phyloP scores from a whole-genome alignment of 2,797 vertebrate genomes.

The Pangasius krempfi region DNA sequence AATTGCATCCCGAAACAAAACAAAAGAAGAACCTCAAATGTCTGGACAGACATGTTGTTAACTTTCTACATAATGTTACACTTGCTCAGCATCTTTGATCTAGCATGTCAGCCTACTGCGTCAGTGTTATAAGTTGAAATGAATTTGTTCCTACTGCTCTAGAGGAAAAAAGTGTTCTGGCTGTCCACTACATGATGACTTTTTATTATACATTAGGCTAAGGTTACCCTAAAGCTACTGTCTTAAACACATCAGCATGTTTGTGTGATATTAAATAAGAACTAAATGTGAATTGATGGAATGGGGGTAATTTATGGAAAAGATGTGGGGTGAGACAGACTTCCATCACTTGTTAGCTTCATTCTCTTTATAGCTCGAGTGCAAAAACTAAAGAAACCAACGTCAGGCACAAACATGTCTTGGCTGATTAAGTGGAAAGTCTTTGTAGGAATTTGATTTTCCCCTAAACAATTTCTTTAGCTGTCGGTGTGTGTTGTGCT shows the following conservation, averaged over 20 bases:
- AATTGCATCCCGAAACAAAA: not conserved
- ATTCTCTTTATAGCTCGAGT: not conserved
- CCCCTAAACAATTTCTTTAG: not conserved
- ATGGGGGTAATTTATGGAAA: not conserved
- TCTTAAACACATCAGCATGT: not conserved
- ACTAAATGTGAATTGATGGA: not conserved
- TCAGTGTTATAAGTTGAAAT: not conserved
- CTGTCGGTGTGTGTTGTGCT: slow-evolving; percentile 18
- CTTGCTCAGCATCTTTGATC: not conserved
- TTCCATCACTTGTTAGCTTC: not conserved
- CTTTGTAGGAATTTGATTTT: not conserved
- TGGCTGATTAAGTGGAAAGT: not conserved
- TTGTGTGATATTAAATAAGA: not conserved
- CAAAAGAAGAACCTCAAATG: not conserved
- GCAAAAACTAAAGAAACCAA: not conserved
- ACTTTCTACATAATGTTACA: not conserved
- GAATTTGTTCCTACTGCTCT: not conserved
- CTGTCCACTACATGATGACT: not conserved
- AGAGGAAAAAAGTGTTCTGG: not conserved
- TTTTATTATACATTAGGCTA: not conserved
- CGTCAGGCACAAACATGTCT: not conserved
- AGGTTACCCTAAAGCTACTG: not conserved
- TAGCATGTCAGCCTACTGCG: not conserved
- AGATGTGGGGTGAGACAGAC: not conserved
- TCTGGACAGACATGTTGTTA: not conserved